Base-by-base conservation (phyloP, 2,888 invertebrate species). In the Acanthosepion lycidas region DNA sequence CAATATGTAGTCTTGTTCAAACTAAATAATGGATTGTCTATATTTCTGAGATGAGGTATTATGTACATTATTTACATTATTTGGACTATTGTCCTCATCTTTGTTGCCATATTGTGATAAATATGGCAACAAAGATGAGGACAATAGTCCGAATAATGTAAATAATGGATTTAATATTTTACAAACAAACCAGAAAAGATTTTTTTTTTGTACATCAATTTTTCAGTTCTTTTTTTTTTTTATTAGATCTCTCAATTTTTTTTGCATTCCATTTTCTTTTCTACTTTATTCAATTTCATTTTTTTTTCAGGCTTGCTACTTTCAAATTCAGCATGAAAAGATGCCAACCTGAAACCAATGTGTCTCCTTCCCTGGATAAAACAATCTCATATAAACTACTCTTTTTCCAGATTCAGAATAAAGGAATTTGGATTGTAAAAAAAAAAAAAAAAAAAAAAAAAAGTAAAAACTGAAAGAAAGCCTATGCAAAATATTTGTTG, bases 311-410 rank as follows among this genome's bases (percentile, higher is more conserved):
- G 97, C 97, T 12, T 97, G 97, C 95, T 97, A 97, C 95, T 97
- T 96, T 95, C 97, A 97, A 95, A 97, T 97, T 55, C 97, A 97
- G 95, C 97, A 96, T 95, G 97, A 97, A 95, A 97, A 97, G 94
- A 96, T 96, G 95, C 96, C 96, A 5, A 93, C 51, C 0, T 94
- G 59, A 59, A 59, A 33, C n/a, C n/a, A 15, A 15, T 26, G 28
- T 28, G 26, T 23, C 64, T 12, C n/a, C 78, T 8, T n/a, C 5
- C 78, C 33, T 33, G n/a, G 78, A n/a, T 33, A 78, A 33, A 78
- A 78, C 15, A 78, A 33, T 78, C 78, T 78, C n/a, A n/a, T 1
- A 15, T 78, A 78, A 78, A 28, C 8, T n/a, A 78, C n/a, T 28
- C n/a, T 78, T 78, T 64, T 78, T 78, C 78, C 78, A 78, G 78